A percentile compares a stretch with the other conserved stretches of the same genome.
Evolutionary conservation across 2,797 vertebrate species (phyloP).

Genomic region (Melanotaenia trifasciata): DNA sequence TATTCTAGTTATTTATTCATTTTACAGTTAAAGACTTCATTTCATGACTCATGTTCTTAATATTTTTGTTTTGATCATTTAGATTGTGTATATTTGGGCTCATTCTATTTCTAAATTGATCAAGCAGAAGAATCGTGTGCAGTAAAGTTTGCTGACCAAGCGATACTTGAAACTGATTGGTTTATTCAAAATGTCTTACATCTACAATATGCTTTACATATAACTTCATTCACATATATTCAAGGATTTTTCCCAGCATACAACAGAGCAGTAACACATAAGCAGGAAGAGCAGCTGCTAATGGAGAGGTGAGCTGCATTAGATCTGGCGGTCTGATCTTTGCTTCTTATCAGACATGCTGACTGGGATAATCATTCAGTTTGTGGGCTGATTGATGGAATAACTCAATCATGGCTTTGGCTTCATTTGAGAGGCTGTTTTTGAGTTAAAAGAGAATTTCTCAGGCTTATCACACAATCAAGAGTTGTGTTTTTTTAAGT

Average conservation of each 20-base stretch:
- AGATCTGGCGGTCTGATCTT: slow-evolving; percentile 9
- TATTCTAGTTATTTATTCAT: slow-evolving; percentile 6
- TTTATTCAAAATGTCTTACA: neutral
- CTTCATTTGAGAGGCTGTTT: slow-evolving; percentile 3
- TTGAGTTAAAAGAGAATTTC: slow-evolving; percentile 18
- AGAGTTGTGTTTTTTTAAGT: neutral
- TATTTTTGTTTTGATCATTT: slow-evolving; percentile 7
- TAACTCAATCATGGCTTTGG: slow-evolving; percentile 9
- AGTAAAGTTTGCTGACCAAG: neutral
- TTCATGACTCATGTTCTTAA: neutral
- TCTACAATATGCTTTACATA: neutral
- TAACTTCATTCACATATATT: neutral
- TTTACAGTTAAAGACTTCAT: neutral
- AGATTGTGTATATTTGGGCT: neutral
- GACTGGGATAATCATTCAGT: slow-evolving; percentile 6
- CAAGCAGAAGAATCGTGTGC: neutral
- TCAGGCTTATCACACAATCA: slow-evolving; percentile 16
- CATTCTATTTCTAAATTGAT: neutral
- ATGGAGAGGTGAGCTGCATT: neutral
- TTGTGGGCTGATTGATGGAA: neutral
- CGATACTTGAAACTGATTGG: neutral
- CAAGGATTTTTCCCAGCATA: neutral
- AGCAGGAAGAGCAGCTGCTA: neutral
- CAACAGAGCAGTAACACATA: neutral
- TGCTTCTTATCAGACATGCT: neutral